Evolutionary conservation across 37 sponge, comb jelly and placozoan genomes (phyloP).

Genomic region (Ianthella basta): DNA sequence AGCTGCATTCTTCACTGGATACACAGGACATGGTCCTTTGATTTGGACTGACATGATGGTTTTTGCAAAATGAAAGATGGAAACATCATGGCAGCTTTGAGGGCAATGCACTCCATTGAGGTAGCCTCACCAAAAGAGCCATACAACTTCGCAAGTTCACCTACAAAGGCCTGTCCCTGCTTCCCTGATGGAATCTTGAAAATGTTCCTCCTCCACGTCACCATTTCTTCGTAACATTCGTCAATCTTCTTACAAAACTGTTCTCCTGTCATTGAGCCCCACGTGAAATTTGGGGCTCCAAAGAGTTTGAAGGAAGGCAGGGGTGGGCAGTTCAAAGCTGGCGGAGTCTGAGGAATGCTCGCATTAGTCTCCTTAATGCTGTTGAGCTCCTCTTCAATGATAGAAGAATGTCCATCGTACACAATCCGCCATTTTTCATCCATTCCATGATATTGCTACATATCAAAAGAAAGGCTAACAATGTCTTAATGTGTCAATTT

Average conservation of each 20-base stretch:
- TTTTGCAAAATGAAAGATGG: conserved; percentile 5
- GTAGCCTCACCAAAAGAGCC: conserved; percentile 8
- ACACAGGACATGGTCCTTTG: conserved; percentile 19
- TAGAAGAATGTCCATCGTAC: too few species aligned
- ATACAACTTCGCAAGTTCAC: neutral
- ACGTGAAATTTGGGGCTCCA: conserved; percentile 1
- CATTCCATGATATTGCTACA: too few species aligned
- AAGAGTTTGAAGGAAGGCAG: neutral
- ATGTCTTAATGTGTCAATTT: too few species aligned
- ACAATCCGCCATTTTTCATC: too few species aligned
- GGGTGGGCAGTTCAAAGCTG: too few species aligned
- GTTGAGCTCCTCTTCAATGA: too few species aligned
- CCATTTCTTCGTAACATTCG: conserved; percentile 9
- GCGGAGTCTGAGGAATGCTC: too few species aligned
- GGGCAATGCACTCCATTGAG: conserved; percentile 18
- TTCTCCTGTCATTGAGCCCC: neutral
- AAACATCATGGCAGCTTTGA: conserved; percentile 25
- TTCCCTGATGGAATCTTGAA: conserved; percentile 21
- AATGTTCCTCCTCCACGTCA: conserved; percentile 21
- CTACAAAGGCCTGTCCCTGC: conserved; percentile 13
- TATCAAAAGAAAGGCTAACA: too few species aligned
- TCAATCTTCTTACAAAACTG: conserved; percentile 13
- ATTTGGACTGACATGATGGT: conserved; percentile 3
- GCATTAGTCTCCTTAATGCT: too few species aligned
- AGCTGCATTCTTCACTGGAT: conserved; percentile 14